These are phyloP conservation scores for Sandelia bainsii DNA, from an alignment of 2,797 vertebrate genomes.

Conservation along the genomic window DNA sequence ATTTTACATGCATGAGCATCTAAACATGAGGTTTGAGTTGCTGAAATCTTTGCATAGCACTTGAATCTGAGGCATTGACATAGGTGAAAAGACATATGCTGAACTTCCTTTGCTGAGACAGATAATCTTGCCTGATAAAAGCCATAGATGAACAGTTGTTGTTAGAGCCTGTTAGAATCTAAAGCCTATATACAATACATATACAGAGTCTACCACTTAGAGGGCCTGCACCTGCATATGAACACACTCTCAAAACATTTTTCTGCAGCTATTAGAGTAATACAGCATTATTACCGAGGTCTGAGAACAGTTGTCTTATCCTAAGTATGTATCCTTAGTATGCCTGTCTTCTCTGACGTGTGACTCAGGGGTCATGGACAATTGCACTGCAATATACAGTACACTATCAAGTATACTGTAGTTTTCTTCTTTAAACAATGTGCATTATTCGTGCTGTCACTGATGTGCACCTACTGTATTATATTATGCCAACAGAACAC, in stretches of 20 bases:
- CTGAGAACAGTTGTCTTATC: slow-evolving; percentile 57
- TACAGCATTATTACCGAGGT: slow-evolving; percentile 66
- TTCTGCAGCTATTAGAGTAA: slow-evolving; percentile 53
- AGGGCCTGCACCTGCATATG: slow-evolving; percentile 19
- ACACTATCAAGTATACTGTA: slow-evolving; percentile 81
- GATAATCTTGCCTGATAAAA: slow-evolving; percentile 8
- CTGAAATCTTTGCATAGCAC: slow-evolving; percentile 15
- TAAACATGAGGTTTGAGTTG: slow-evolving; percentile 13
- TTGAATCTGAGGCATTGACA: slow-evolving; percentile 17
- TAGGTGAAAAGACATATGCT: neutral
- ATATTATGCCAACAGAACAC: slow-evolving; percentile 89
- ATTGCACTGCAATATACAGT: slow-evolving; percentile 90
- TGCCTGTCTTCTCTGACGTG: slow-evolving; percentile 91
- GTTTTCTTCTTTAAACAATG: slow-evolving; percentile 85
- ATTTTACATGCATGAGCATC: slow-evolving; percentile 2
- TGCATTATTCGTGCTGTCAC: slow-evolving; percentile 78
- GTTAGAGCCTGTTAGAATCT: slow-evolving; percentile 40
- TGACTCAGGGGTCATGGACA: slow-evolving; percentile 96
- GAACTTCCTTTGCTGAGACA: slow-evolving; percentile 15
- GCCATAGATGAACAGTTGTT: slow-evolving; percentile 5
- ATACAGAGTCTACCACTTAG: slow-evolving; percentile 9
- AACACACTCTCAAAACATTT: slow-evolving; percentile 23
- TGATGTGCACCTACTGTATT: slow-evolving; percentile 83
- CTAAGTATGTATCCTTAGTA: slow-evolving; percentile 45
- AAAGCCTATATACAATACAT: slow-evolving; percentile 44